Evolutionary conservation across 1,140 invertebrate genomes (phyloP), one percentile per base, ranked within the genome.

Genomic region (Ooceraea biroi): DNA sequence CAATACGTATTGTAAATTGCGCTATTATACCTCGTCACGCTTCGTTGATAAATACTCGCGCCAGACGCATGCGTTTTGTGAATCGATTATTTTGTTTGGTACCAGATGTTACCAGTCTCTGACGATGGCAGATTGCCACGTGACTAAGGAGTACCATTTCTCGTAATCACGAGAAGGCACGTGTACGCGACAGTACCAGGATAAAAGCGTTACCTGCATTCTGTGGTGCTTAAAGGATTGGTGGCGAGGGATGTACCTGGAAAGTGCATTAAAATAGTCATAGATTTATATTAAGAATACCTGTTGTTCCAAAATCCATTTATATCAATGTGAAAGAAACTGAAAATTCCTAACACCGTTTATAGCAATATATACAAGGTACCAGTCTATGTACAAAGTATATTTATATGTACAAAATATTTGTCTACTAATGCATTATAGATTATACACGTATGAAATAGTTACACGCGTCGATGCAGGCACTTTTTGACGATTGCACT

Each of bases 41-140:
- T 84, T 61, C 5, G 86, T 87, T 88, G 76, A 88, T 84, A 88
- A 87, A 87, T 87, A 87, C 12, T 19, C 11, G 12, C 48, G 14
- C 61, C 36, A 63, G 50, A 88, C 86, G 87, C 87, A 88, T 89
- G 87, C 87, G 87, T 25, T 57, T 63, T 85, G 57, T 1, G 44
- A 68, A 89, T 89, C 73, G 87, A 89, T 89, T 89, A 88, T 85
- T 89, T 88, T 72, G 60, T 65, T 80, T 83, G 86, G 78, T 88
- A 36, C 87, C 77, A 88, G 77, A 89, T 88, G 85, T 84, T 88
- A 19, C 69, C 80, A 80, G 84, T 12, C 68, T 69, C 60, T 72
- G 58, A 27, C 61, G 36, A 60, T 85, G 78, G 86, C 86, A 78
- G 87, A 74, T 73, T 88, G 87, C 87, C 83, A 88, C 55, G 86